phyloP scores from a whole-genome alignment of 2,113 vertebrate species.

The Cromileptes altivelis region DNA sequence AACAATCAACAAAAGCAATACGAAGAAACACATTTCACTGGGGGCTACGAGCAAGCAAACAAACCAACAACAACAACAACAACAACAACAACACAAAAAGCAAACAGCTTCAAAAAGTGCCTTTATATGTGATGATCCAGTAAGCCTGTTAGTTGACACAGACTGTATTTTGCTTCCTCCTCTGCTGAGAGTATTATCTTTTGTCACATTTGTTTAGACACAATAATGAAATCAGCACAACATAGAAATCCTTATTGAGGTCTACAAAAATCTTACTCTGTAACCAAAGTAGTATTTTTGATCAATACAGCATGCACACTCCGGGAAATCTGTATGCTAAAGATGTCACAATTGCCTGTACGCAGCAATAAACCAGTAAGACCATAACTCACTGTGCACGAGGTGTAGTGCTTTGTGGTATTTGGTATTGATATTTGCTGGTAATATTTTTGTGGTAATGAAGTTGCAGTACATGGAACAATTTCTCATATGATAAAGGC shows the following conservation, averaged over 20 bases:
- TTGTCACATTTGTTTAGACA: constrained; percentile 69
- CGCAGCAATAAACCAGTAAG: constrained; percentile 76
- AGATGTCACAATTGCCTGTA: constrained; percentile 70
- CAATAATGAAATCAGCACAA: constrained; percentile 62
- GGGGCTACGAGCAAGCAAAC: constrained; percentile 53
- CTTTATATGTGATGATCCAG: constrained; percentile 76
- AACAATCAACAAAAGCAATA: constrained; percentile 67
- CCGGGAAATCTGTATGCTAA: constrained; percentile 57
- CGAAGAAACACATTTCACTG: constrained; percentile 50
- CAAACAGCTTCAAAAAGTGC: constrained; percentile 78
- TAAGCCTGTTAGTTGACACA: constrained; percentile 66
- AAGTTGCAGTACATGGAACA: background rate
- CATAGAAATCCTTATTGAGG: constrained; percentile 56
- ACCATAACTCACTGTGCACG: constrained; percentile 37
- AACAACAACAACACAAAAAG: constrained; percentile 51
- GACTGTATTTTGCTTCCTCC: constrained; percentile 65
- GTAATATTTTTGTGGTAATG: background rate
- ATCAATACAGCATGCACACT: constrained; percentile 57
- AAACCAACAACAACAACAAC: constrained; percentile 45
- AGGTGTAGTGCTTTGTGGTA: constrained; percentile 26
- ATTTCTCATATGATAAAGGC: background rate
- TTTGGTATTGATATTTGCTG: constrained; percentile 4
- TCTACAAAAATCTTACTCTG: constrained; percentile 62
- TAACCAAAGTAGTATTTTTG: constrained; percentile 71
- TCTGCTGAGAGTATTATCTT: constrained; percentile 53